Percentiles rank a stretch among this genome's conserved stretches.
Conservation (phyloP, 2,113 vertebrate genomes). For the Poecile atricapillus region DNA sequence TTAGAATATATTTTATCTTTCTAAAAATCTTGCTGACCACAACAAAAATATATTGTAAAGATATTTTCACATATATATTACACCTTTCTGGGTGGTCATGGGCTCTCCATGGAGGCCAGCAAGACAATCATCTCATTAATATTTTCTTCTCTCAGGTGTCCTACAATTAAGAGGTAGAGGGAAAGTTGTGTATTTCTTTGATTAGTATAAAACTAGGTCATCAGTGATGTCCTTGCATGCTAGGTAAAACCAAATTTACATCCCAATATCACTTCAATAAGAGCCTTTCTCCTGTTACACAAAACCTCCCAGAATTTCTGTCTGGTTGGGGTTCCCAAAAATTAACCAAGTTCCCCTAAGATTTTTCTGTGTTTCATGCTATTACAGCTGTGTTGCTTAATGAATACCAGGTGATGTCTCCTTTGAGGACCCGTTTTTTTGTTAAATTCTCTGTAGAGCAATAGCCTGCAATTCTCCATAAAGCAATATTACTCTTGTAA, state of each 20-base stretch:
- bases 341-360: neutral
- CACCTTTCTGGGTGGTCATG: neutral
- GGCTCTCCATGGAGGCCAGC: neutral
- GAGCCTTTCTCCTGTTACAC: neutral
- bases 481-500: neutral
- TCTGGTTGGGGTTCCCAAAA: neutral
- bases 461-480: neutral
- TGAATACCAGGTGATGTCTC: neutral
- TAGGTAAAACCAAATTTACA: neutral
- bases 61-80: neutral
- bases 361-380: neutral
- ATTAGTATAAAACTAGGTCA: neutral
- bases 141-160: neutral
- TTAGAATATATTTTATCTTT: neutral
- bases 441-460: neutral
- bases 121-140: neutral
- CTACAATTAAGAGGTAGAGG: neutral
- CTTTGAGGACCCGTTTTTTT: neutral
- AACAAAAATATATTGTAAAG: neutral
- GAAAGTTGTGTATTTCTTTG: neutral
- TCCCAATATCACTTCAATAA: neutral
- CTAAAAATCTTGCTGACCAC: neutral
- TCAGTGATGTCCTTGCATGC: accelerated
- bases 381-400: neutral
- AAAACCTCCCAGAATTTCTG: neutral